These are phyloP conservation scores for Parnassius apollo DNA, from an alignment of 2,888 invertebrate species.

Conservation along the genomic window DNA sequence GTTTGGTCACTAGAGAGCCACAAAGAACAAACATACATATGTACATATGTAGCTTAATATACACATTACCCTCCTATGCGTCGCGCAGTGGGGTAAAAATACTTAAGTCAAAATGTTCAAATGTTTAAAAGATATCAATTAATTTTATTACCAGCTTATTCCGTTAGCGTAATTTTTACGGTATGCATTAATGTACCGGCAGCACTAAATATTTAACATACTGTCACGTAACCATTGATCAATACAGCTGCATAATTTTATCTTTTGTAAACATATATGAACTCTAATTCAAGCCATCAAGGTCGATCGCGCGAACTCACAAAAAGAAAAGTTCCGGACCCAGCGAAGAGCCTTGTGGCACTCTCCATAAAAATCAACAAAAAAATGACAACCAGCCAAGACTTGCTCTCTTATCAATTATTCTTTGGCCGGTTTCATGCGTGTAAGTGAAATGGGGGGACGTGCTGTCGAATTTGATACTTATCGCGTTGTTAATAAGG, in stretches of 20 bases:
- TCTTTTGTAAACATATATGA: conserved; percentile 21
- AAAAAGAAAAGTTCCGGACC: conserved; percentile 32
- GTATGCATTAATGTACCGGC: neutral
- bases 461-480: conserved; percentile 22
- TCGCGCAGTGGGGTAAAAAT: too few species aligned
- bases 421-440: conserved; percentile 44
- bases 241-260: conserved; percentile 13
- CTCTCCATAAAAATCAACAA: conserved; percentile 34
- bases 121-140: too few species aligned
- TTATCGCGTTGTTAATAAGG: conserved; percentile 19
- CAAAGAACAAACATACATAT: too few species aligned
- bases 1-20: too few species aligned
- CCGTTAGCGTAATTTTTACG: neutral
- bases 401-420: conserved; percentile 47
- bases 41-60: too few species aligned
- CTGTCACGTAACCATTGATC: conserved; percentile 20
- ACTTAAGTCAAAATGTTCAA: too few species aligned
- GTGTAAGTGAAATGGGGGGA: conserved; percentile 36
- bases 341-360: conserved; percentile 34
- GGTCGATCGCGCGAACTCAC: conserved; percentile 28
- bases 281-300: conserved; percentile 30
- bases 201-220: neutral
- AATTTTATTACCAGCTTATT: too few species aligned
- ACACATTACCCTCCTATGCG: too few species aligned
- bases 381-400: conserved; percentile 41